phyloP scores from a whole-genome alignment of 2,888 invertebrate genomes.

The Psylliodes chrysocephalus region DNA sequence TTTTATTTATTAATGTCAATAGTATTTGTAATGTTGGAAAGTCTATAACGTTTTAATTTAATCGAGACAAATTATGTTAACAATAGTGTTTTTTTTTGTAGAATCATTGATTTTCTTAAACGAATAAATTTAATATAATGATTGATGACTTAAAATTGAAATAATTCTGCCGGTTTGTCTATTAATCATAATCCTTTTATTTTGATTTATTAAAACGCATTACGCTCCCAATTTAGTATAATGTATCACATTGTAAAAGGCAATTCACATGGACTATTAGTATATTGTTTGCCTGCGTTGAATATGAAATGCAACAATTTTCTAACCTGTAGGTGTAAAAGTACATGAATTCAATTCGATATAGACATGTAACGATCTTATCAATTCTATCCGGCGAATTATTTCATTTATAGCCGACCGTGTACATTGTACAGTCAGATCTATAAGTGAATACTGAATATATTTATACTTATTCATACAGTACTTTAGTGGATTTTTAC shows the following conservation, averaged over 20 bases:
- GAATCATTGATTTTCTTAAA: too few relatives aligned
- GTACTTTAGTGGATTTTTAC: too few relatives aligned
- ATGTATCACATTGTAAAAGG: not conserved
- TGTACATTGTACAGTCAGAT: constrained; percentile 11
- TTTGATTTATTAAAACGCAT: too few relatives aligned
- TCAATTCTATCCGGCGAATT: constrained; percentile 41
- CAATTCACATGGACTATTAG: not conserved
- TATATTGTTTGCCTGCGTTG: not conserved
- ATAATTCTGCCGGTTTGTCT: too few relatives aligned
- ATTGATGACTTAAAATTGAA: too few relatives aligned
- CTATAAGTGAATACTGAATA: not conserved
- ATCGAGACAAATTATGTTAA: too few relatives aligned
- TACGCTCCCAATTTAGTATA: not conserved
- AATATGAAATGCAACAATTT: constrained; percentile 4
- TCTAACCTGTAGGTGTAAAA: constrained; percentile 26
- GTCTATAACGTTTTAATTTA: too few relatives aligned
- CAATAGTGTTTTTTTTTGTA: too few relatives aligned
- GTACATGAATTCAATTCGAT: constrained; percentile 34
- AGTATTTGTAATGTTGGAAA: too few relatives aligned
- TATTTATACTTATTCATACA: not conserved
- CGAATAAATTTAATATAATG: too few relatives aligned
- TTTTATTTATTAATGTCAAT: too few relatives aligned
- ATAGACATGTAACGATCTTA: constrained; percentile 33
- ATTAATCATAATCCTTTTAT: too few relatives aligned
- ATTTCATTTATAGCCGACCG: constrained; percentile 41